Percentiles rank a stretch among this genome's conserved stretches.
Conservation (phyloP, 1,140 invertebrate genomes). For the Tetraneura akinire region DNA sequence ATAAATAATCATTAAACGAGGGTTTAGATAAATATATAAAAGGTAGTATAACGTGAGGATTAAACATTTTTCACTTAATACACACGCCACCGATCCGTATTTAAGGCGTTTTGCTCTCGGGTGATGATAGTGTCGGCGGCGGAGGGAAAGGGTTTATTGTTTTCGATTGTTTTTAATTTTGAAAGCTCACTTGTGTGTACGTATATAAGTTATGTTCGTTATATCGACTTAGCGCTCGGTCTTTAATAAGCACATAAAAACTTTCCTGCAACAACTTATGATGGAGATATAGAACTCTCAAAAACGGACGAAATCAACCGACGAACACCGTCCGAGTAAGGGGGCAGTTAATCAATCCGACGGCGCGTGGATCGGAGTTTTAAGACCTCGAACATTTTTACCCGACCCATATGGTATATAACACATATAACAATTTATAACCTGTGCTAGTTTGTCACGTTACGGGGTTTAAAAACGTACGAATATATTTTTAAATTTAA, state of each 20-base stretch:
- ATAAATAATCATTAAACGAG: constrained; percentile 47
- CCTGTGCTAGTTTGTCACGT: too few relatives aligned
- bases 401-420: neutral
- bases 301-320: constrained; percentile 14
- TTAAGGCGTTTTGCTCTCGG: neutral
- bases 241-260: constrained; percentile 40
- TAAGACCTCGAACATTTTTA: neutral
- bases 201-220: constrained; percentile 7
- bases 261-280: constrained; percentile 40
- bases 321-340: neutral
- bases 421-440: too few relatives aligned
- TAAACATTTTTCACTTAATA: constrained; percentile 45
- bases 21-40: constrained; percentile 25
- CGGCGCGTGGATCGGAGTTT: constrained; percentile 8
- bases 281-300: constrained; percentile 6
- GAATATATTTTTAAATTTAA: too few relatives aligned
- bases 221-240: neutral
- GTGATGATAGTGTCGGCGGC: neutral
- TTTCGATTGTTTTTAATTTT: constrained; percentile 43
- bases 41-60: constrained; percentile 40
- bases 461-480: too few relatives aligned
- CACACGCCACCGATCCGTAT: neutral
- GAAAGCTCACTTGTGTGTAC: neutral
- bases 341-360: constrained; percentile 17
- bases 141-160: constrained; percentile 25